Percentiles rank a stretch among this genome's conserved stretches.
Evolutionary conservation across 2,797 vertebrate genomes (phyloP).

Genomic region (Pachyuromys duprasi): DNA sequence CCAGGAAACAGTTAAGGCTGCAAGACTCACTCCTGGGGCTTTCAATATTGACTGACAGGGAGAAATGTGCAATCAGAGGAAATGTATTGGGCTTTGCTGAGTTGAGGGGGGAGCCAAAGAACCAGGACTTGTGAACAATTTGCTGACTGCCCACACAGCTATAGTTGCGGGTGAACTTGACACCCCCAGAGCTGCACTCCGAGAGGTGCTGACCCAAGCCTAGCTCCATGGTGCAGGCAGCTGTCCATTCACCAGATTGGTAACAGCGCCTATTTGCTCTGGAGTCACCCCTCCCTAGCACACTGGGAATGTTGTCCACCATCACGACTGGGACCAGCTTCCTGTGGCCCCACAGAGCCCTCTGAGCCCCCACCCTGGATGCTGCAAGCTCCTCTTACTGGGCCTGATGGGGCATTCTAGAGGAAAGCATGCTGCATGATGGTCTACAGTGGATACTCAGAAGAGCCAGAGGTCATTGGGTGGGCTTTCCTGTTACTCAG

Average conservation of each 20-base stretch:
- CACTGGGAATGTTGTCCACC: neutral
- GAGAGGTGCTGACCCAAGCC: accelerated
- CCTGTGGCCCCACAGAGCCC: accelerated
- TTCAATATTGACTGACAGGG: neutral
- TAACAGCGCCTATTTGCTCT: neutral
- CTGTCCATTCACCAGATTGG: neutral
- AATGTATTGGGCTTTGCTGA: neutral
- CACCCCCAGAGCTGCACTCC: accelerated
- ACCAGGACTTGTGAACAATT: accelerated
- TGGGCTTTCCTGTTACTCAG: neutral
- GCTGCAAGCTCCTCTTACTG: too few species aligned
- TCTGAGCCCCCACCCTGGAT: accelerated
- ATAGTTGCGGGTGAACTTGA: accelerated
- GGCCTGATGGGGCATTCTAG: neutral
- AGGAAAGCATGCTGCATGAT: neutral
- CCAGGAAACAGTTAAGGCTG: neutral
- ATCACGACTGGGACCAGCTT: accelerated
- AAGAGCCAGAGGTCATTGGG: neutral
- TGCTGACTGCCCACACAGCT: neutral
- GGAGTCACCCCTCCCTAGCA: accelerated
- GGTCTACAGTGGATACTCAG: neutral
- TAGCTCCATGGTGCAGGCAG: accelerated
- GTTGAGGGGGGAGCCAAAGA: neutral
- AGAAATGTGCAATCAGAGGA: too few species aligned
- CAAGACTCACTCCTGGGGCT: accelerated